These are phyloP conservation scores for Cyprinodon brontotheroides DNA, from an alignment of 2,113 vertebrate genomes.

Conservation along the genomic window DNA sequence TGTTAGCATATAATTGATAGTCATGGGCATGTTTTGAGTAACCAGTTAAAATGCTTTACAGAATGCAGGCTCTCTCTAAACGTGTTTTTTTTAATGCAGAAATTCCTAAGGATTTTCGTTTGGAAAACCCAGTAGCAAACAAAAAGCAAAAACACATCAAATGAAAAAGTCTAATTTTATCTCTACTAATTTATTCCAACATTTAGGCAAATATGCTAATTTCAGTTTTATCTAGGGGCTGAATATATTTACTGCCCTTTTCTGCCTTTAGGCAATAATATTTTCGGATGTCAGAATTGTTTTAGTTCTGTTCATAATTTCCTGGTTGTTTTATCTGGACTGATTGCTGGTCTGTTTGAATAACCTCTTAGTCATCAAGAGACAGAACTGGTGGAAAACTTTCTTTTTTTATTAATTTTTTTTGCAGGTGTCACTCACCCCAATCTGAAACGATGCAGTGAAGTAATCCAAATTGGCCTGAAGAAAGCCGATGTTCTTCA, in stretches of 20 bases:
- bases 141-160: not conserved
- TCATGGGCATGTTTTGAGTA: not conserved
- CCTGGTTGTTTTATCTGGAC: not conserved
- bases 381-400: not conserved
- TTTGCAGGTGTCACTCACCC: constrained; percentile 83
- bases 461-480: constrained; percentile 98
- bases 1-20: too few relatives aligned
- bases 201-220: constrained; percentile 2
- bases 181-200: not conserved
- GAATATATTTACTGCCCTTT: not conserved
- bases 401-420: not conserved
- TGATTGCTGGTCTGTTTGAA: not conserved
- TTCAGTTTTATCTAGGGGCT: not conserved
- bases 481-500: constrained; percentile 92
- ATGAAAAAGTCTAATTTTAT: not conserved
- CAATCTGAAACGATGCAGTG: constrained; percentile 90
- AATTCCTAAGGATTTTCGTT: not conserved
- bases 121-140: not conserved
- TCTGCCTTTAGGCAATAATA: not conserved
- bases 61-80: not conserved
- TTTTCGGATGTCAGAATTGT: not conserved
- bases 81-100: too few relatives aligned
- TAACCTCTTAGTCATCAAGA: not conserved
- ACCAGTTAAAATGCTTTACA: not conserved
- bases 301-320: not conserved